Base-by-base conservation (phyloP, 1,140 invertebrate genomes). In the Nymphalis io region DNA sequence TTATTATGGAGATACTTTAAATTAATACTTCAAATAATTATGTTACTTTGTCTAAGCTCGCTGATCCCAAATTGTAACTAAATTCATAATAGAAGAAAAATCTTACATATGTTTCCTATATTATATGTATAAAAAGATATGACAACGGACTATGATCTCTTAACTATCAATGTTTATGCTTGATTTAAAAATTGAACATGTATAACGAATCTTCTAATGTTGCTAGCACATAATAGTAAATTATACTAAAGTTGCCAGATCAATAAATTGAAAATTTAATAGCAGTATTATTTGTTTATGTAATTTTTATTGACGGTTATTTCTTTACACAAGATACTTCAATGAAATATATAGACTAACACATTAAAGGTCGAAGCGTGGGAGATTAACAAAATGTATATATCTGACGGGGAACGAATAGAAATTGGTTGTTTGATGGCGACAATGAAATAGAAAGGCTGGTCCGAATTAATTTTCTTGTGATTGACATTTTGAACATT, bases 131-230 rank as follows among this genome's bases (percentile, higher is more conserved):
- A 53, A 51, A 51, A 51, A 38, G 18, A 21, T 57, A 57, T 65
- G 62, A 65, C 62, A 57, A 65, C 51, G 62, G 62, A 65, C 42
- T 65, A 65, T 55, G 62, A 65, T 65, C 62, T 65, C 62, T n/a
- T 65, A 21, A 46, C 13, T 20, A 12, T 20, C 11, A 44, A 44
- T 44, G 40, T n/a, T 44, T 44, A 33, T 33, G 27, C 44, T n/a
- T 16, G n/a, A 46, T 46, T 18, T 8, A n/a, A 46, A n/a, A 46
- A 16, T 18, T n/a, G 44, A 46, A 46, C n/a, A 33, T 23, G 44
- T 51, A 51, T 27, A 62, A 62, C 27, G 46, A 33, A 62, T 62
- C 42, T 46, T 46, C 12, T 63, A 63, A 33, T 63, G 18, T 63
- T 63, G 61, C 61, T 63, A 63, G 61, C 18, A 40, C 33, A 21